Conservation (phyloP, 1,140 invertebrate species). For the Zaprionus gabonicus region DNA sequence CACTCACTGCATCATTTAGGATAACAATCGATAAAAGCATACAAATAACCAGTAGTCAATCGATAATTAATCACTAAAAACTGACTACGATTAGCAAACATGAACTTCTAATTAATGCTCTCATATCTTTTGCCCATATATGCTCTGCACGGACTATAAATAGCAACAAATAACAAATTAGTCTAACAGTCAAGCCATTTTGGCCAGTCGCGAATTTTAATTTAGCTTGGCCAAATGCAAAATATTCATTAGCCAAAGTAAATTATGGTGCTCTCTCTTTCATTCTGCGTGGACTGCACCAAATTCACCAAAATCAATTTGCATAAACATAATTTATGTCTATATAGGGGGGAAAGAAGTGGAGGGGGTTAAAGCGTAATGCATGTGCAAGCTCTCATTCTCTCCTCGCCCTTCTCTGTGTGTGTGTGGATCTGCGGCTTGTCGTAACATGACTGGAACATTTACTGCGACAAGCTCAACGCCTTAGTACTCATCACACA, state of each 20-base stretch:
- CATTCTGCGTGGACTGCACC: neutral
- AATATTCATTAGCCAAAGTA: conserved; percentile 13
- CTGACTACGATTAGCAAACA: too few species aligned
- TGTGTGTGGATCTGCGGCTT: conserved; percentile 54
- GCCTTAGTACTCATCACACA: conserved; percentile 39
- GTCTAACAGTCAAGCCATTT: neutral
- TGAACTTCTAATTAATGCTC: too few species aligned
- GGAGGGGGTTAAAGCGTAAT: conserved; percentile 3
- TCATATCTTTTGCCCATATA: neutral
- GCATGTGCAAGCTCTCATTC: neutral
- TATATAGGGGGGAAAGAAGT: conserved; percentile 4
- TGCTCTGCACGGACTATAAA: neutral
- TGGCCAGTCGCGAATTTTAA: neutral
- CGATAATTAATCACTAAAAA: neutral
- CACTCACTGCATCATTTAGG: neutral
- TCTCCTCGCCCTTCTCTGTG: neutral
- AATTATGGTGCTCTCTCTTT: conserved; percentile 5
- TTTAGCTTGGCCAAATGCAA: neutral
- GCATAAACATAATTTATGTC: conserved; percentile 48
- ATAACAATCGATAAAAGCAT: neutral
- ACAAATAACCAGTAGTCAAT: neutral
- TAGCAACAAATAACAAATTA: neutral
- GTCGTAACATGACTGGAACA: conserved; percentile 74
- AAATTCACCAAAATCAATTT: conserved; percentile 33
- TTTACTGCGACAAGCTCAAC: conserved; percentile 66